Conservation (phyloP, 2,888 invertebrate genomes). For the Embidobia sp. region DNA sequence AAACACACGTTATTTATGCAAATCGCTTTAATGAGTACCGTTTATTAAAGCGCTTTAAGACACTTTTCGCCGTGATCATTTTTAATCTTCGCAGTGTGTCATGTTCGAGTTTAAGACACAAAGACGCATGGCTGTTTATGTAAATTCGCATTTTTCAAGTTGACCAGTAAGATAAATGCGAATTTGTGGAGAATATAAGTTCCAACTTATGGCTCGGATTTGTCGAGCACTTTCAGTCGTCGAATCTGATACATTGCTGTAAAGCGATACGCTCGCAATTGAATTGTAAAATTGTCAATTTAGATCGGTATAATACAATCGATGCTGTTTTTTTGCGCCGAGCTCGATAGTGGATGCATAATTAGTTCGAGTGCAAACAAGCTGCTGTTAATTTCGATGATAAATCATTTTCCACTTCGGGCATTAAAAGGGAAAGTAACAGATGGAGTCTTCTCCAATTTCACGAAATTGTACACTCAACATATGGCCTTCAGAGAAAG, state of each 20-base stretch:
- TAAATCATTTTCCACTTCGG: slow-evolving; percentile 9
- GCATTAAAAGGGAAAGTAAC: slow-evolving; percentile 37
- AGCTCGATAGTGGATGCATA: no score
- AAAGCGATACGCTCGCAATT: slow-evolving; percentile 31
- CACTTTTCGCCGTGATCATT: not conserved
- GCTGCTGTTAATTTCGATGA: not conserved
- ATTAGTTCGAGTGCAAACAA: no score
- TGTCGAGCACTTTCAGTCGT: slow-evolving; percentile 16
- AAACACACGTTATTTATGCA: not conserved
- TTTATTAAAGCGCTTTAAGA: not conserved
- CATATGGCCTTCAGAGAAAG: slow-evolving; percentile 29
- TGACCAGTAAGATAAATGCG: slow-evolving; percentile 9
- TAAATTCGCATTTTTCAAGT: slow-evolving; percentile 25
- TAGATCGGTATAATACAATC: no score
- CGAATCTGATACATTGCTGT: slow-evolving; percentile 12
- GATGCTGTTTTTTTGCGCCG: no score
- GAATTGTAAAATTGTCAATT: slow-evolving; percentile 27
- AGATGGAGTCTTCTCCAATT: slow-evolving; percentile 28
- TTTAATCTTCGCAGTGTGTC: not conserved
- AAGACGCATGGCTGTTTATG: slow-evolving; percentile 7
- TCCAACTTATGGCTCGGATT: slow-evolving; percentile 16
- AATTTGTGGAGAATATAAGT: not conserved
- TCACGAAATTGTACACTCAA: slow-evolving; percentile 52
- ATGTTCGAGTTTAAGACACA: slow-evolving; percentile 13
- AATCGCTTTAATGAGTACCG: not conserved